Base-by-base conservation (phyloP, 2,888 invertebrate genomes). In the Mythimna vitellina region DNA sequence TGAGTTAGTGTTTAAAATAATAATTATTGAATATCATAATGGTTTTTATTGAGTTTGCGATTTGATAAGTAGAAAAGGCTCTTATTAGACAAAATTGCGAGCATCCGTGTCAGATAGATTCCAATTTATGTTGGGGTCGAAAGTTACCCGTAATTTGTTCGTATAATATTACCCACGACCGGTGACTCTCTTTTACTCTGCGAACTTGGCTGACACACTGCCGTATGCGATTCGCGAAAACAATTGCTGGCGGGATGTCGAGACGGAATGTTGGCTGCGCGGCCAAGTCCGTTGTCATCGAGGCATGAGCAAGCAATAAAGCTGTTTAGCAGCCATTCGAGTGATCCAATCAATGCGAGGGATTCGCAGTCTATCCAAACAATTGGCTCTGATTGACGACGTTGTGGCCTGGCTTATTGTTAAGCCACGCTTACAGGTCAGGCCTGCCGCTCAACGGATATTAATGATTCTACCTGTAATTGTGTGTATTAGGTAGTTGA, bases 351-450 rank as follows among this genome's bases (percentile, higher is more conserved):
- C 82, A 81, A 82, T 76, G 72, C 38, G 58, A 77, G 73, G 67
- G 76, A 80, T 76, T 71, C 61, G 46, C 57, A 56, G 81, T 76
- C 65, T 78, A 77, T 75, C 65, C 73, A 77, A 77, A 81, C 85
- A 86, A 86, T 86, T 81, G 79, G 61, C 61, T 66, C 56, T 83
- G 87, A 86, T 86, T 83, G 88, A 81, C 80, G 76, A 74, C 62
- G 65, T 68, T 80, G 82, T 73, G 76, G 78, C 61, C 62, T 65
- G 76, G 78, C 78, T 76, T 76, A 77, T 73, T 78, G 76, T 78
- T 76, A 67, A 79, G 61, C 80, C 71, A 54, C 57, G 73, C 71
- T 69, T 64, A 51, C 60, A 61, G 71, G 65, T 64, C 67, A 64
- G 56, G 49, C 54, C 54, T 64, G 53, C 60, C 32, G 61, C 64